Evolutionary conservation across 2,888 invertebrate species (phyloP).

Genomic region (Sinotaia quadrata): DNA sequence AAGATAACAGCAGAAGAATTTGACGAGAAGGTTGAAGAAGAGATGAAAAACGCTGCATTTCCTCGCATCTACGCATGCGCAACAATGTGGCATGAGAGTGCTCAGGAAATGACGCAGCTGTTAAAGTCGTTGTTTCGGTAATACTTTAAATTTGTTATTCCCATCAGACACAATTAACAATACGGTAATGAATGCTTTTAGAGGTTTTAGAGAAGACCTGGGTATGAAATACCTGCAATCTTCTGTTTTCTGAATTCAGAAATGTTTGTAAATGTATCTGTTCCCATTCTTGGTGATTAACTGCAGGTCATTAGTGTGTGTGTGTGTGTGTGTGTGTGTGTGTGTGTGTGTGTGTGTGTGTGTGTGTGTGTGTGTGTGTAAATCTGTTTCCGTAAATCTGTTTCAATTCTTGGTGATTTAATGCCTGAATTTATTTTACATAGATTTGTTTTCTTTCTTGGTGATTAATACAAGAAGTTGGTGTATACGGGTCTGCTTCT

Average conservation of each 20-base stretch:
- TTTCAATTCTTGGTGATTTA: too few relatives aligned
- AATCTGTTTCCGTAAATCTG: background rate
- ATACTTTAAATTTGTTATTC: too few relatives aligned
- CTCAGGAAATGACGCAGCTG: constrained; percentile 64
- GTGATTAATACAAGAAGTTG: too few relatives aligned
- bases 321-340: background rate
- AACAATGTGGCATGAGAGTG: constrained; percentile 72
- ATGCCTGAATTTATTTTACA: too few relatives aligned
- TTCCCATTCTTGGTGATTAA: background rate
- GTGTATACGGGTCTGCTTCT: too few relatives aligned
- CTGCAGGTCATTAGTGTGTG: background rate
- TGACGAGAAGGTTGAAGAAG: background rate
- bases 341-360: background rate
- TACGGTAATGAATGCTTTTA: too few relatives aligned
- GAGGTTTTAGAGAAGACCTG: too few relatives aligned
- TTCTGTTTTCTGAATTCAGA: background rate
- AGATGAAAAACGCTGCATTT: constrained; percentile 33
- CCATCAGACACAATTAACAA: too few relatives aligned
- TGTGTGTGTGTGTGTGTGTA: background rate
- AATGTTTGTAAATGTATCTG: background rate
- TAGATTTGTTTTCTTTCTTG: too few relatives aligned
- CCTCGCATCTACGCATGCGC: constrained; percentile 70
- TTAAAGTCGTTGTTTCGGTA: constrained; percentile 23
- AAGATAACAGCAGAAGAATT: background rate
- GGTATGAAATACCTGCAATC: background rate